A percentile compares a stretch with the other conserved stretches of the same genome.
phyloP scores from a whole-genome alignment of 2,888 invertebrate genomes.

The Omphaloscelis lunosa region DNA sequence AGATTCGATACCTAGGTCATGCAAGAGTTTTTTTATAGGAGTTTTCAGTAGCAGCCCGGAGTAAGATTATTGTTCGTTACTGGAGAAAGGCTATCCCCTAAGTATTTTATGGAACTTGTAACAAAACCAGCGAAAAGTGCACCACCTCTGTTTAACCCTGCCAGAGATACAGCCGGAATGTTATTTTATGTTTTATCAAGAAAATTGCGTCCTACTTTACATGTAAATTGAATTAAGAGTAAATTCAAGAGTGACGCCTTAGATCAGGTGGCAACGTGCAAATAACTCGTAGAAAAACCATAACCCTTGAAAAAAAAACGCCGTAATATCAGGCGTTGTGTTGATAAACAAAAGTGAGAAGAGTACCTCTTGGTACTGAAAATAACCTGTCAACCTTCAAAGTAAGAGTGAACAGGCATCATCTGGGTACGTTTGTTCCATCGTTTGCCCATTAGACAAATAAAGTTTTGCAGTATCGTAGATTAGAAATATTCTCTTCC shows the following conservation, averaged over 20 bases:
- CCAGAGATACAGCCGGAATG: accelerated
- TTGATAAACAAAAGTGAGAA: neutral
- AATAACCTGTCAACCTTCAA: neutral
- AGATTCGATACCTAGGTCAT: neutral
- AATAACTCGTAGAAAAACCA: conserved; percentile 15
- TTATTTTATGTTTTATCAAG: conserved; percentile 1
- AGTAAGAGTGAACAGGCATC: neutral
- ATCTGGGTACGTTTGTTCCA: neutral
- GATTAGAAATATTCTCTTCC: neutral
- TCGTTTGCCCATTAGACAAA: neutral
- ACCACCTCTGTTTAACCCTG: neutral
- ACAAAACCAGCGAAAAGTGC: neutral
- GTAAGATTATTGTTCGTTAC: neutral
- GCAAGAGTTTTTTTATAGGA: neutral
- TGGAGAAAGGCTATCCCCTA: neutral
- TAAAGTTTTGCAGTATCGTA: no score
- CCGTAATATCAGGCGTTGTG: neutral
- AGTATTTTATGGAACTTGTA: neutral
- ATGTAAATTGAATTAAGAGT: conserved; percentile 29
- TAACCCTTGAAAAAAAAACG: conserved; percentile 5
- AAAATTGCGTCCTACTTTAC: conserved; percentile 38
- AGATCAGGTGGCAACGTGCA: conserved; percentile 41
- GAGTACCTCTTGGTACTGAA: neutral
- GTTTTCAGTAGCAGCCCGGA: neutral
- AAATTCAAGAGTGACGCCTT: conserved; percentile 19